Base-by-base conservation (phyloP, 2,797 vertebrate species). In the Myripristis jacobus region DNA sequence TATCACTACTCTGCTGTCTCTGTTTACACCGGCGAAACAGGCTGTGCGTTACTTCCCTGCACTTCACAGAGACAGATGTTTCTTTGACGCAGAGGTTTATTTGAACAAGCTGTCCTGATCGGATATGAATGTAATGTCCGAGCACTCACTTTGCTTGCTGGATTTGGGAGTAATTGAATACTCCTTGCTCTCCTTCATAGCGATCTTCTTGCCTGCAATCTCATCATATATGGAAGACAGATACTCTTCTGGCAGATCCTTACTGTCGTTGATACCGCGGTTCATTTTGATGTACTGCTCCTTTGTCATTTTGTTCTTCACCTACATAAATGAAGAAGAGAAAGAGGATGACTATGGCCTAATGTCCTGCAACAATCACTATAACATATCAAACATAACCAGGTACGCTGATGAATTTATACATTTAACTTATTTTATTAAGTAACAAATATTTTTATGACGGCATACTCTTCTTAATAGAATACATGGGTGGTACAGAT, bases 271-370 rank as follows among this genome's bases (percentile, higher is more conserved):
- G 78, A 98, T 99, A 2, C 97, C 97, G 2, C 96, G 93, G 84
- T 98, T 99, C 97, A 99, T 99, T 93, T 99, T 99, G 82, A 98
- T 98, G 90, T 98, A 98, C 81, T 98, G 97, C 57, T 99, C 97
- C 91, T 98, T 99, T 1, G 96, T 99, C 97, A 98, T 99, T 90
- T 99, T 99, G 91, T 97, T 99, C 89, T 99, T 99, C 64, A 99
- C 97, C 97, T 99, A 27, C 16, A 44, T 1, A 10, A 50, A 55
- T 6, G 13, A 58, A 18, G 47, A 15, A 15, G 22, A 6, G 5
- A 36, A 22, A 55, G 22, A 8, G 54, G 29, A 4, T 31, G 29
- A 4, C 29, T 31, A 31, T n/a, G n/a, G n/a, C n/a, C n/a, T n/a
- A n/a, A n/a, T n/a, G n/a, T n/a, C n/a, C n/a, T n/a, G n/a, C n/a